Percentiles rank a stretch among this genome's conserved stretches.
phyloP scores from a whole-genome alignment of 2,113 vertebrate genomes.

The Brienomyrus brachyistius region DNA sequence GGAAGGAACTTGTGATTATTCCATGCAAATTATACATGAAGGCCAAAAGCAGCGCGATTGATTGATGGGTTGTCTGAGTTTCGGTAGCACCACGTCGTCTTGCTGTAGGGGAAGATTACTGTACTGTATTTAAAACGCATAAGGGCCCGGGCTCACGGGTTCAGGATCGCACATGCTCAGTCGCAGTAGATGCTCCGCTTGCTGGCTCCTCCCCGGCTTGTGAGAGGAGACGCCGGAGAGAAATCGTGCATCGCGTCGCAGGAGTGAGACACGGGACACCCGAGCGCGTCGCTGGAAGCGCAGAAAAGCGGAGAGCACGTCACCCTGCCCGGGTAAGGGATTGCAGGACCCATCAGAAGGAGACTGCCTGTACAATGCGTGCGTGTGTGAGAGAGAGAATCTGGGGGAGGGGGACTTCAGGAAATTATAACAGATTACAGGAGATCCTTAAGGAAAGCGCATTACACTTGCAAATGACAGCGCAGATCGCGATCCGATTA shows the following conservation, averaged over 20 bases:
- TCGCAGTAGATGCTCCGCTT: conserved; percentile 18
- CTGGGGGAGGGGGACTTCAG: conserved; percentile 7
- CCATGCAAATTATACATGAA: background rate
- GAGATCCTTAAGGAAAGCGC: background rate
- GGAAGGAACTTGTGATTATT: background rate
- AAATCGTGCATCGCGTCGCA: conserved; percentile 38
- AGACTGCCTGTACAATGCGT: background rate
- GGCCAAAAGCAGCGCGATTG: background rate
- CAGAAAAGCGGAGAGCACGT: conserved; percentile 54
- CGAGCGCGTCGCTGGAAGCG: conserved; percentile 41
- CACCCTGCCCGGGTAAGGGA: conserved; percentile 55
- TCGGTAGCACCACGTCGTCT: background rate
- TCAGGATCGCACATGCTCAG: conserved; percentile 49
- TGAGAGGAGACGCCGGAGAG: conserved; percentile 40
- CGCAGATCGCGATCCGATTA: conserved; percentile 27
- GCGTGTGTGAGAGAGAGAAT: background rate
- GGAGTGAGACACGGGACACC: conserved; percentile 48
- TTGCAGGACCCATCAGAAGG: background rate
- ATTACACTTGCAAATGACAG: conserved; percentile 29
- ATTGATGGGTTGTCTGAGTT: background rate
- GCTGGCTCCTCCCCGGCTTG: conserved; percentile 35
- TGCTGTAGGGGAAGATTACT: background rate
- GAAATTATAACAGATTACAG: conserved; percentile 12
- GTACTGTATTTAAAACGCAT: background rate
- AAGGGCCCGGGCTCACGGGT: background rate